phyloP scores from a whole-genome alignment of 37 sponge, comb jelly and placozoan genomes.

The Hormiphora californensis region DNA sequence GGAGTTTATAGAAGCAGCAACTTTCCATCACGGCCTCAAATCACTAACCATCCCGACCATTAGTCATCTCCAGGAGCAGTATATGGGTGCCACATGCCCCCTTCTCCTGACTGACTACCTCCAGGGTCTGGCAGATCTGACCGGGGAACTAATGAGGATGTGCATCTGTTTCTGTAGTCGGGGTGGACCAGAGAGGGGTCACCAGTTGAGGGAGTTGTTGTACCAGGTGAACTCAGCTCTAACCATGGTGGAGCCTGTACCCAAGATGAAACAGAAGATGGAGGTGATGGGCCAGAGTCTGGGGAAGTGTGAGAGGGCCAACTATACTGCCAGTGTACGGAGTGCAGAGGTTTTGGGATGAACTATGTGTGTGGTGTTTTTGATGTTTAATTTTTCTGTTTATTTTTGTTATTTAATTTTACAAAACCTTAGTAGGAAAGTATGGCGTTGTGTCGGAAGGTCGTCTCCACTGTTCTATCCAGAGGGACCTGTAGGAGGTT shows the following conservation, averaged over 20 bases:
- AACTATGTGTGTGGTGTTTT: too few relatives aligned
- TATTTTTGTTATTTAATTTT: too few relatives aligned
- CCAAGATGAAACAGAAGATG: slow-evolving; percentile 59
- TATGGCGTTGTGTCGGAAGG: too few relatives aligned
- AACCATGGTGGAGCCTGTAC: slow-evolving; percentile 33
- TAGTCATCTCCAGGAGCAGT: neutral
- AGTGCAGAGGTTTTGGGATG: slow-evolving; percentile 75
- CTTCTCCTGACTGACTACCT: slow-evolving; percentile 61
- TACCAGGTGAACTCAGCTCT: slow-evolving; percentile 58
- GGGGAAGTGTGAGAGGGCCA: slow-evolving; percentile 71
- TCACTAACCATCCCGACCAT: slow-evolving; percentile 48
- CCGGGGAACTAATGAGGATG: slow-evolving; percentile 83
- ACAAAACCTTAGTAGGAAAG: too few relatives aligned
- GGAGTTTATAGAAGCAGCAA: slow-evolving; percentile 77
- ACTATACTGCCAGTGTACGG: slow-evolving; percentile 70
- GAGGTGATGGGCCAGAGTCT: slow-evolving; percentile 57
- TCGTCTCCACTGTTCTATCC: too few relatives aligned
- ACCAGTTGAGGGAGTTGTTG: slow-evolving; percentile 60
- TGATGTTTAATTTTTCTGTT: too few relatives aligned
- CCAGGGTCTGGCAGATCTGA: slow-evolving; percentile 74
- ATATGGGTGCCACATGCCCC: neutral
- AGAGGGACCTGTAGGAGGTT: too few relatives aligned
- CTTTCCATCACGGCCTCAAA: slow-evolving; percentile 59
- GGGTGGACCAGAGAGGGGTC: slow-evolving; percentile 58
- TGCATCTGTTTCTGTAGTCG: slow-evolving; percentile 60